A percentile compares a stretch with the other conserved stretches of the same genome.
Evolutionary conservation across 2,888 invertebrate species (phyloP).

Genomic region (Lycia hirtaria): DNA sequence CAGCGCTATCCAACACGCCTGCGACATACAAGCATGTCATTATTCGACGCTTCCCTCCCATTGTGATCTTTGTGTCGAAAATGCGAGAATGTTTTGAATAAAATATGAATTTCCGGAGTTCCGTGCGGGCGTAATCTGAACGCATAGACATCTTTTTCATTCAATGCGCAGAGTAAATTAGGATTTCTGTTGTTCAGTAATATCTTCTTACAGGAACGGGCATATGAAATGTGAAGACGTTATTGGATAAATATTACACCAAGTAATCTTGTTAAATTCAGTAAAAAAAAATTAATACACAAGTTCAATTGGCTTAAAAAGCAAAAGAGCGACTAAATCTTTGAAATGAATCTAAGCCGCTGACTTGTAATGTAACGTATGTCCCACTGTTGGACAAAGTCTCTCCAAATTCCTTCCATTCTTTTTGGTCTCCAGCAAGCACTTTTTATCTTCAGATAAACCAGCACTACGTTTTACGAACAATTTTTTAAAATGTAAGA

Average conservation of each 20-base stretch:
- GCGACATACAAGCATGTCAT: slow-evolving; percentile 9
- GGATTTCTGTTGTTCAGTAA: not conserved
- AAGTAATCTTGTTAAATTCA: too few species aligned
- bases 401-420: too few species aligned
- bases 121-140: slow-evolving; percentile 14
- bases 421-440: too few species aligned
- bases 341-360: too few species aligned
- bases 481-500: too few species aligned
- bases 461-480: too few species aligned
- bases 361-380: too few species aligned
- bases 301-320: too few species aligned
- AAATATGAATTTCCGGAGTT: slow-evolving; percentile 30
- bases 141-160: slow-evolving; percentile 20
- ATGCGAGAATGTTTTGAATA: slow-evolving; percentile 32
- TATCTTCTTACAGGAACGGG: not conserved
- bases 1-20: not conserved
- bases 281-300: too few species aligned
- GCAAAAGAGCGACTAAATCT: too few species aligned
- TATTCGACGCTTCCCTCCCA: slow-evolving; percentile 21
- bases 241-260: not conserved
- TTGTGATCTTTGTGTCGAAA: slow-evolving; percentile 30
- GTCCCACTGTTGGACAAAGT: too few species aligned
- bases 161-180: slow-evolving; percentile 7
- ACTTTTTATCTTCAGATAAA: too few species aligned
- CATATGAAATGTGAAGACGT: not conserved